These are phyloP conservation scores for Lepidochitona cinerea DNA, from an alignment of 2,888 invertebrate species.

Conservation along the genomic window DNA sequence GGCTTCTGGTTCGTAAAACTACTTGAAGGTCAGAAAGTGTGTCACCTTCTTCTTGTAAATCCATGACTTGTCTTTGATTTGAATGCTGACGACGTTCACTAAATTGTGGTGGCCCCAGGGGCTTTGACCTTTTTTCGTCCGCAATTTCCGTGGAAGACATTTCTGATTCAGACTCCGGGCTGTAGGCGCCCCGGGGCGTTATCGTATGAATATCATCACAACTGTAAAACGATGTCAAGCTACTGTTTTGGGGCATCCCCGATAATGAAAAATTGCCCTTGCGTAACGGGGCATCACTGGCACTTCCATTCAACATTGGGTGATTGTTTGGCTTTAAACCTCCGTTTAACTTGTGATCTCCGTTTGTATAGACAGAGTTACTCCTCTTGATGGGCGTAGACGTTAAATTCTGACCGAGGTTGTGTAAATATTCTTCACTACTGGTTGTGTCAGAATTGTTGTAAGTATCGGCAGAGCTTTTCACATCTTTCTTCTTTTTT, in stretches of 20 bases:
- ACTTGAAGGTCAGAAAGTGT: background rate
- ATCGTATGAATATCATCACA: background rate
- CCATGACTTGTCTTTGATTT: background rate
- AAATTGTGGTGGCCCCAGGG: background rate
- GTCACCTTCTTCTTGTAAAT: background rate
- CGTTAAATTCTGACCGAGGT: background rate
- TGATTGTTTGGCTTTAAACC: background rate
- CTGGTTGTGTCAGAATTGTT: background rate
- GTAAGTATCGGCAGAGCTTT: background rate
- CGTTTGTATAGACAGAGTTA: background rate
- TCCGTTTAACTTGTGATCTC: background rate
- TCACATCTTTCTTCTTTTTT: background rate
- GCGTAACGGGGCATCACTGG: background rate
- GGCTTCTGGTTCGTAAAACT: background rate
- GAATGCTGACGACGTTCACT: background rate
- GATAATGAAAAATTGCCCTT: background rate
- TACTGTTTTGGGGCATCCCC: background rate
- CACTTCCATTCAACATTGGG: background rate
- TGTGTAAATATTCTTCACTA: background rate
- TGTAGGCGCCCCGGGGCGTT: background rate
- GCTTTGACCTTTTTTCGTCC: background rate
- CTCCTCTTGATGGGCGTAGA: background rate
- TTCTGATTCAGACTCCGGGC: constrained; percentile 3
- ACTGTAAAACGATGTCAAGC: background rate
- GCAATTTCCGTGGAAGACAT: background rate